phyloP scores from a whole-genome alignment of 2,797 vertebrate genomes.

The Masticophis lateralis region DNA sequence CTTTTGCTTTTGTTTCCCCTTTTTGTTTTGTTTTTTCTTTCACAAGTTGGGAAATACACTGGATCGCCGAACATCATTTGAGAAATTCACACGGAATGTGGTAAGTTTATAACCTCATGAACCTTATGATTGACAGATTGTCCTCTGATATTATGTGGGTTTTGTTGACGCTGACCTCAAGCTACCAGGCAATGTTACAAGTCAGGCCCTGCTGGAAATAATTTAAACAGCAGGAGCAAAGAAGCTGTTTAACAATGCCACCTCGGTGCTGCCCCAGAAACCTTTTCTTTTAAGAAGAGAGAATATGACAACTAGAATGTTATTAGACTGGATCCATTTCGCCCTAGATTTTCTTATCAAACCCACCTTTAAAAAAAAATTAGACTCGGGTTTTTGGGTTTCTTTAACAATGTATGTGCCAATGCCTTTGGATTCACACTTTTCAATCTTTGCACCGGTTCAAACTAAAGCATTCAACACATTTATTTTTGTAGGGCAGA shows the following conservation, averaged over 20 bases:
- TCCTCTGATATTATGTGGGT: conserved; percentile 36
- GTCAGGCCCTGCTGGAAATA: conserved; percentile 27
- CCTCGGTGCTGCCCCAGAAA: not conserved
- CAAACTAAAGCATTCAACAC: conserved; percentile 79
- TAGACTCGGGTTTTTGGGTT: conserved; percentile 48
- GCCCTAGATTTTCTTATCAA: conserved; percentile 43
- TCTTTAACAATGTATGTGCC: conserved; percentile 43
- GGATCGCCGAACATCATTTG: conserved; percentile 82
- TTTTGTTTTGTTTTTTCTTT: conserved; percentile 44
- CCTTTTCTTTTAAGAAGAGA: conserved; percentile 11
- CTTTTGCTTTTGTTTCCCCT: conserved; percentile 23
- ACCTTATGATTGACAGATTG: conserved; percentile 42
- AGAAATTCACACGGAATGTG: conserved; percentile 83
- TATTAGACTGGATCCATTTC: not conserved
- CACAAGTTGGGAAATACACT: conserved; percentile 78
- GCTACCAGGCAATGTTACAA: conserved; percentile 39
- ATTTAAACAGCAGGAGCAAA: conserved; percentile 46
- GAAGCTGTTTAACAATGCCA: not conserved
- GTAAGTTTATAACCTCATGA: conserved; percentile 74
- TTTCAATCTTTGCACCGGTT: conserved; percentile 61
- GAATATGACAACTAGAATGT: not conserved
- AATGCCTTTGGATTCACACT: conserved; percentile 63
- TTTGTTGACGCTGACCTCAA: conserved; percentile 17
- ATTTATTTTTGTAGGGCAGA: conserved; percentile 82
- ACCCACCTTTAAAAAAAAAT: conserved; percentile 51